phyloP scores from a whole-genome alignment of 2,113 vertebrate genomes.

The Urocolius indicus region DNA sequence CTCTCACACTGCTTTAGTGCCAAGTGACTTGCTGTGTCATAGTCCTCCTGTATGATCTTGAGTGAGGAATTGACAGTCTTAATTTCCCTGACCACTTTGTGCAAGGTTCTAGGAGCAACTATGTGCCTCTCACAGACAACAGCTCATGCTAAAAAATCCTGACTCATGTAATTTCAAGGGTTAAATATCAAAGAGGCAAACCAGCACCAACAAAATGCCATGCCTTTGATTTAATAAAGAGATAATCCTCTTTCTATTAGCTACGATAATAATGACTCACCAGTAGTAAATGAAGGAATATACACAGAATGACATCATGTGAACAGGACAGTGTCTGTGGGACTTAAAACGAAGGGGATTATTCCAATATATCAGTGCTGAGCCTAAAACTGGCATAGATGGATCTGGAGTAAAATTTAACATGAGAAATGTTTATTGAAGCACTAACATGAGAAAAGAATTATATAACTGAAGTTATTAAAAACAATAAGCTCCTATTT shows the following conservation, averaged over 20 bases:
- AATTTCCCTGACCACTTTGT: neutral
- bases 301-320: constrained; percentile 54
- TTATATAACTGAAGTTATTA: constrained; percentile 75
- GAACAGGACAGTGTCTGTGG: constrained; percentile 46
- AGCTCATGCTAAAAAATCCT: neutral
- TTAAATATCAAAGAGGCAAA: constrained; percentile 43
- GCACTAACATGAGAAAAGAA: constrained; percentile 72
- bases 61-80: neutral
- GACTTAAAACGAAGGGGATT: constrained; percentile 70
- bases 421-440: constrained; percentile 67
- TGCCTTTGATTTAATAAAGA: constrained; percentile 49
- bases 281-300: constrained; percentile 62
- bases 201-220: constrained; percentile 1
- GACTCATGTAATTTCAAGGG: neutral
- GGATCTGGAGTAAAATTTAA: constrained; percentile 57
- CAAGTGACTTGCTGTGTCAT: neutral
- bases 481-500: constrained; percentile 76
- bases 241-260: constrained; percentile 67
- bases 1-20: neutral
- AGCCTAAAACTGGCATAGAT: constrained; percentile 58
- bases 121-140: neutral
- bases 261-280: constrained; percentile 59
- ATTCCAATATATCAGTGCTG: constrained; percentile 62
- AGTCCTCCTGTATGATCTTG: neutral
- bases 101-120: neutral